Percentiles rank a stretch among this genome's conserved stretches.
phyloP scores from a whole-genome alignment of 64 coral and sea anemone species.

The Porites lutea region DNA sequence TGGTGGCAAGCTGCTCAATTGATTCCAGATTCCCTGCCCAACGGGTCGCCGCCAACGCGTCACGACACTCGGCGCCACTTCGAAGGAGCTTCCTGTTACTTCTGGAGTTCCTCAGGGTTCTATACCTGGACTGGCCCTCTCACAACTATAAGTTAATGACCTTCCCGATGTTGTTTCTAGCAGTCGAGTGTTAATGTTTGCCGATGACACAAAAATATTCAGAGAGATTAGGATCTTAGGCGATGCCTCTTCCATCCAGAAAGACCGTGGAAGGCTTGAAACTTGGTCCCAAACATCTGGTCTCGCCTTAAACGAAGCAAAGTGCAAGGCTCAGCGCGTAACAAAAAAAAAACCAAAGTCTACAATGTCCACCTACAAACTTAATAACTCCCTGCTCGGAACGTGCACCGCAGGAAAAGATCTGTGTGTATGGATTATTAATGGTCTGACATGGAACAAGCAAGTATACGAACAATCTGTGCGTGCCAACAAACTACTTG shows the following conservation, averaged over 20 bases:
- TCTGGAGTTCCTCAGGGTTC: constrained; percentile 35
- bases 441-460: too few relatives aligned
- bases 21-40: constrained; percentile 48
- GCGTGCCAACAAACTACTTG: too few relatives aligned
- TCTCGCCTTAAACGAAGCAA: not conserved
- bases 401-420: not conserved
- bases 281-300: not conserved
- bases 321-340: not conserved
- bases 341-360: not conserved
- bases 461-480: too few relatives aligned
- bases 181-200: too few relatives aligned
- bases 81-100: not conserved
- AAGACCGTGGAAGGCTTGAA: not conserved
- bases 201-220: constrained; percentile 39
- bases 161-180: not conserved
- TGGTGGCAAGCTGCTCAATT: too few relatives aligned
- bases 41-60: constrained; percentile 16
- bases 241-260: too few relatives aligned
- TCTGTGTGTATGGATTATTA: constrained; percentile 32
- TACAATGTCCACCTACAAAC: not conserved
- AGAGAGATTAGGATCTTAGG: not conserved
- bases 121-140: not conserved
- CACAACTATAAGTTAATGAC: not conserved
- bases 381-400: not conserved
- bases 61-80: constrained; percentile 28